phyloP scores from a whole-genome alignment of 2,888 invertebrate genomes.

The Protonemura montana region DNA sequence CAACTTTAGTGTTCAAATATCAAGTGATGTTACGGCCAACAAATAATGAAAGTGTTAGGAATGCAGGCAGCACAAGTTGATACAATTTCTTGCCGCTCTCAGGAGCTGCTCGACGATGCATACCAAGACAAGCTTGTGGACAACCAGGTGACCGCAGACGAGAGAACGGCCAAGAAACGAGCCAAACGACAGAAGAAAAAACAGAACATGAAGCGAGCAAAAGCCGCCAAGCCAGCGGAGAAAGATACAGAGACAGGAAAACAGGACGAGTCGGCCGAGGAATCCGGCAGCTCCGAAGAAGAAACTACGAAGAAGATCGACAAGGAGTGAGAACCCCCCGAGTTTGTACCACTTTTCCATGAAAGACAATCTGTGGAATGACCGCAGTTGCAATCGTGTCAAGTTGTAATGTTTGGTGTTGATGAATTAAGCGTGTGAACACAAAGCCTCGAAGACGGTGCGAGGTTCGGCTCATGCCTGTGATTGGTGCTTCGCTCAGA shows the following conservation, averaged over 20 bases:
- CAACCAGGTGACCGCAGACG: conserved; percentile 75
- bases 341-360: too few relatives aligned
- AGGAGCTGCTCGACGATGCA: conserved; percentile 85
- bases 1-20: too few relatives aligned
- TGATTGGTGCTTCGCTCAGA: too few relatives aligned
- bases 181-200: conserved; percentile 86
- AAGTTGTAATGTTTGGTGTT: too few relatives aligned
- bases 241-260: conserved; percentile 53
- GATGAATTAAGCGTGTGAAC: too few relatives aligned
- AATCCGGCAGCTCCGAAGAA: conserved; percentile 1
- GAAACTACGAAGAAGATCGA: background rate
- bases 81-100: conserved; percentile 49
- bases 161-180: conserved; percentile 88
- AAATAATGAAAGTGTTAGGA: background rate
- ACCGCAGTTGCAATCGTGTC: too few relatives aligned
- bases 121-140: conserved; percentile 82
- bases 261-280: conserved; percentile 47
- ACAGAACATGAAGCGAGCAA: conserved; percentile 58
- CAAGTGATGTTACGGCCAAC: background rate
- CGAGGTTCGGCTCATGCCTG: too few relatives aligned
- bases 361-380: too few relatives aligned
- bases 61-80: background rate
- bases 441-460: too few relatives aligned
- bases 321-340: background rate
- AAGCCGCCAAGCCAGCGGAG: conserved; percentile 56